Evolutionary conservation across 2,113 vertebrate genomes (phyloP).

Genomic region (Stegostoma tigrinum): DNA sequence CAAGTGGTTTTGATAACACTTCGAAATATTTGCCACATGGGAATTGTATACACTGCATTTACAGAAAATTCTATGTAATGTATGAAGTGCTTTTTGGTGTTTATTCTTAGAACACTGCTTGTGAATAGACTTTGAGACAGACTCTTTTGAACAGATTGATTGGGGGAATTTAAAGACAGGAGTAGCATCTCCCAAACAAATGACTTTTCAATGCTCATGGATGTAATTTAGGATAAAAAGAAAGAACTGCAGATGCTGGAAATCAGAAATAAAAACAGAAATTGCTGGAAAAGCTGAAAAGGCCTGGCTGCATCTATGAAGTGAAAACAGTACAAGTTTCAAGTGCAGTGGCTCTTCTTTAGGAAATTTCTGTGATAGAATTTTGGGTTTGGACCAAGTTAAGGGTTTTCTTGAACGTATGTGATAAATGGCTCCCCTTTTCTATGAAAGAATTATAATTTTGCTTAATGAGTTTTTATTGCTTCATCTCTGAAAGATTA

Average conservation of each 20-base stretch:
- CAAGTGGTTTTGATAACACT: neutral
- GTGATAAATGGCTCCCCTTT: neutral
- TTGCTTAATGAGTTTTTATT: neutral
- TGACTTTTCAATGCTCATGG: neutral
- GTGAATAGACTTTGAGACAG: neutral
- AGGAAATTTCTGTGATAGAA: no score
- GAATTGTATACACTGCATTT: neutral
- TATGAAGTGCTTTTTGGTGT: neutral
- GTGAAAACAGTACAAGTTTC: no score
- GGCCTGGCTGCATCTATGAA: no score
- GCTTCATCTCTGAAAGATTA: neutral
- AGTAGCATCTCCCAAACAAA: neutral
- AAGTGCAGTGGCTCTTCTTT: no score
- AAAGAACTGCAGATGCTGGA: no score
- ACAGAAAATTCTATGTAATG: neutral
- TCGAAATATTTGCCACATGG: neutral
- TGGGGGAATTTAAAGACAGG: neutral
- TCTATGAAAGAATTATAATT: neutral
- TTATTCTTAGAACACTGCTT: neutral
- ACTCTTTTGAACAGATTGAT: neutral
- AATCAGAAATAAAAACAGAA: no score
- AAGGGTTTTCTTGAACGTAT: neutral
- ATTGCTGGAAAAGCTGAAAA: no score
- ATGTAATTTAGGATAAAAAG: neutral
- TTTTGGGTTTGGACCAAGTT: neutral